Conservation (phyloP, 2,888 invertebrate genomes). For the Eulithis testata region DNA sequence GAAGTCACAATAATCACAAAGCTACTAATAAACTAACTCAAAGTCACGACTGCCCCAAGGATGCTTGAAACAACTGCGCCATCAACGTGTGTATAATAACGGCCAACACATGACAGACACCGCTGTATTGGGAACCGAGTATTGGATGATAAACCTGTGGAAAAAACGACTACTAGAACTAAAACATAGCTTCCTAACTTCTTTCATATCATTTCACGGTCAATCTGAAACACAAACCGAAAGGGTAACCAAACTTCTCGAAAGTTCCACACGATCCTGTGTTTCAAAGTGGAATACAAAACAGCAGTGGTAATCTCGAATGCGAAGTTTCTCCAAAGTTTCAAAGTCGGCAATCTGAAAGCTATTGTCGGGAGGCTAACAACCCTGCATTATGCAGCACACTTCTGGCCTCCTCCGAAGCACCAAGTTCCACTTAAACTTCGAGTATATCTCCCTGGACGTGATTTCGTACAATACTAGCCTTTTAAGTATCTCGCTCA, state of each 20-base stretch:
- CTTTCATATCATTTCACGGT: slow-evolving; percentile 7
- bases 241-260: slow-evolving; percentile 3
- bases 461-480: slow-evolving; percentile 9
- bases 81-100: no score
- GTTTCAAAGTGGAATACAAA: slow-evolving; percentile 23
- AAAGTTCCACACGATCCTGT: slow-evolving; percentile 14
- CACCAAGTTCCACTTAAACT: slow-evolving; percentile 29
- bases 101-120: no score
- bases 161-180: no score
- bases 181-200: no score
- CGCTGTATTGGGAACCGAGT: no score
- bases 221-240: slow-evolving; percentile 12
- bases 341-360: slow-evolving; percentile 37
- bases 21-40: no score
- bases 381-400: slow-evolving; percentile 43
- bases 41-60: no score
- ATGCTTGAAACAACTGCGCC: no score
- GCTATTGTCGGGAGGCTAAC: slow-evolving; percentile 41
- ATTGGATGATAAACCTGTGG: no score
- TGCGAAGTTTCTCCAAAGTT: slow-evolving; percentile 30
- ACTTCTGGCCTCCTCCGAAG: slow-evolving; percentile 27
- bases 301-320: slow-evolving; percentile 23
- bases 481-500: slow-evolving; percentile 11
- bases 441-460: slow-evolving; percentile 24
- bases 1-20: no score